Base-by-base conservation (phyloP, 2,888 invertebrate genomes). In the Polyommatus icarus region DNA sequence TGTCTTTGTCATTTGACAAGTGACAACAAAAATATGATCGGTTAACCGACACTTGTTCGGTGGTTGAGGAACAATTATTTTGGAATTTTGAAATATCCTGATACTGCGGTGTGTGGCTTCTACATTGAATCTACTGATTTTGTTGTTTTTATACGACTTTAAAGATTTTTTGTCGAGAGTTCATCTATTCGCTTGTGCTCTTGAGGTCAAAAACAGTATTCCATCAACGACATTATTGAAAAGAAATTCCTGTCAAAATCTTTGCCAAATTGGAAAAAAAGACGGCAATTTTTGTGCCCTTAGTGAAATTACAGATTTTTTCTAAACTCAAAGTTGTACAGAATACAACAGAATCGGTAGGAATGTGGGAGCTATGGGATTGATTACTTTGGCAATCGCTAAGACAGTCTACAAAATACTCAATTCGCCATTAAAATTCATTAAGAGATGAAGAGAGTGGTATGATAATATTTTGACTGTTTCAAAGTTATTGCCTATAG, bases 371-470 rank as follows among this genome's bases (percentile, higher is more conserved):
- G 61, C 24, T 24, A 24, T 61, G 61, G 61, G 61, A 61, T 61
- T 12, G 61, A 24, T 24, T 12, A 61, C 61, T 61, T 24, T 24
- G 61, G 61, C 61, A 61, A 61, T 61, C 61, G 61, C 61, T 61
- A 12, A 24, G 0, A 61, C 61, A 61, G 61, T 61, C 61, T 12
- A 24, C 61, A 24, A 4, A 61, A 61, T 61, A 61, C 61, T 61
- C 61, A 61, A 61, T 24, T 12, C 20, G 24, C 12, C 4, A n/a
- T 8, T n/a, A 20, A 59, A 59, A 59, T 20, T 59, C 7, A 46
- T 12, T 40, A 40, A 40, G 20, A 59, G 20, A 20, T 59, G 59
- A 8, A 20, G 59, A 20, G 8, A 59, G 59, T 59, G n/a, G 20
- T 59, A 20, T 20, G 20, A 57, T 8, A 2, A 8, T 59, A 20